Percentiles rank a stretch among this genome's conserved stretches.
Conservation (phyloP, 2,797 vertebrate species). For the Heteromormyrus szaboi region DNA sequence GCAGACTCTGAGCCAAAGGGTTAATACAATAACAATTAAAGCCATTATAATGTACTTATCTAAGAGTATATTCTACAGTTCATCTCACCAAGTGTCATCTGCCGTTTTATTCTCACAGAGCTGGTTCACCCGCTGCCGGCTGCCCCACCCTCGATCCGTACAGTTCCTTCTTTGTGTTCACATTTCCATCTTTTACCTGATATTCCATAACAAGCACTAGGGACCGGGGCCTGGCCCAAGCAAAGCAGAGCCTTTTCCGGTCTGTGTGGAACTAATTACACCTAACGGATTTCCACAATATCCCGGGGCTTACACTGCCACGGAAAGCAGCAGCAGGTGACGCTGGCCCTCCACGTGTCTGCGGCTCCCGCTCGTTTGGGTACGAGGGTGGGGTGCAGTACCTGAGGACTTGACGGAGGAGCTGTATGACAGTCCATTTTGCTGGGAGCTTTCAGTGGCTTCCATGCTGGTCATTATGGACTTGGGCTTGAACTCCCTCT, state of each 20-base stretch:
- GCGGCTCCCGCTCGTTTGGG: background rate
- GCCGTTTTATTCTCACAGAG: background rate
- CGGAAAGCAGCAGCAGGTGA: background rate
- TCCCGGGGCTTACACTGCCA: background rate
- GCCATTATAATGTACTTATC: background rate
- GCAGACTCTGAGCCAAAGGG: background rate
- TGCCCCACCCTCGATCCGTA: background rate
- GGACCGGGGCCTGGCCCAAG: background rate
- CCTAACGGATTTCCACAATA: background rate
- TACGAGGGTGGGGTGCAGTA: slow-evolving; percentile 34
- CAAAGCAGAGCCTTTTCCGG: background rate
- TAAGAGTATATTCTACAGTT: background rate
- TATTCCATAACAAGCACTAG: background rate
- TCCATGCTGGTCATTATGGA: slow-evolving; percentile 64
- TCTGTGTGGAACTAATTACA: background rate
- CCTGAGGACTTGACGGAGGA: slow-evolving; percentile 69
- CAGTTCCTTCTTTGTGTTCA: background rate
- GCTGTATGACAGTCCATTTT: slow-evolving; percentile 67
- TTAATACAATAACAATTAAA: background rate
- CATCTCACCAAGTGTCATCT: background rate
- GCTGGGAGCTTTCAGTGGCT: slow-evolving; percentile 59
- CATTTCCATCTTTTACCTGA: background rate
- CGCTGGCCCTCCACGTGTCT: background rate
- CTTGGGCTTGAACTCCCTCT: slow-evolving; percentile 72
- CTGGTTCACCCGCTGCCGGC: background rate